These are phyloP conservation scores for Cancer borealis DNA, from an alignment of 2,888 invertebrate species.

Conservation along the genomic window DNA sequence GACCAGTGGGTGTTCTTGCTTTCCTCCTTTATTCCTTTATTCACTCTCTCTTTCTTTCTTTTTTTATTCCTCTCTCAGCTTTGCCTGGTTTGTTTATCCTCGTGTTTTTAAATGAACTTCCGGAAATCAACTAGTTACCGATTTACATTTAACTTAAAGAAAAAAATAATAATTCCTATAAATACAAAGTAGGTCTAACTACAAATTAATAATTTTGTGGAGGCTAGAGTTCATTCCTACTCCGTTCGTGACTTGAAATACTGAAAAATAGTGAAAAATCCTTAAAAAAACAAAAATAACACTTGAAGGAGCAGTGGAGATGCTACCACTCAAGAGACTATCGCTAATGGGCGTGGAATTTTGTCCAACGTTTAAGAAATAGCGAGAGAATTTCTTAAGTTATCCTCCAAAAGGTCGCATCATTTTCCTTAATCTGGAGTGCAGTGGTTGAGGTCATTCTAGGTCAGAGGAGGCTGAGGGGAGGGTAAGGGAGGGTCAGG, in stretches of 20 bases:
- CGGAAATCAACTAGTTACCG: no score
- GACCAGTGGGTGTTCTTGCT: slow-evolving; percentile 1
- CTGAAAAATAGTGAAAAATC: background rate
- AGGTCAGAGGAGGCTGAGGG: background rate
- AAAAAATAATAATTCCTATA: no score
- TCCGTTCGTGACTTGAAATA: background rate
- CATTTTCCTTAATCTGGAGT: slow-evolving; percentile 37
- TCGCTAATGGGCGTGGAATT: background rate
- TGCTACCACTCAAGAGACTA: background rate
- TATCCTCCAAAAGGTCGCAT: background rate
- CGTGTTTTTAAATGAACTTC: no score
- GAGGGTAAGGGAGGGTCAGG: background rate
- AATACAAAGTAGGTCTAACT: no score
- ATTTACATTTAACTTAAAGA: no score
- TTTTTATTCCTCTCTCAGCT: background rate
- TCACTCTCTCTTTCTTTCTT: background rate
- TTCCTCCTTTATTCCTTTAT: background rate
- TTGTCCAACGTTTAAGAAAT: background rate
- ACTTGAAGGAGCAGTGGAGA: background rate
- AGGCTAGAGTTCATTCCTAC: background rate
- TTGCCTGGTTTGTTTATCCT: no score
- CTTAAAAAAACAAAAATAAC: background rate
- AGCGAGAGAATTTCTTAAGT: slow-evolving; percentile 12
- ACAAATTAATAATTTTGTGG: background rate
- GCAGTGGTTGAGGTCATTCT: slow-evolving; percentile 29